Base-by-base conservation (phyloP, 2,113 vertebrate genomes). In the Dipodomys spectabilis region DNA sequence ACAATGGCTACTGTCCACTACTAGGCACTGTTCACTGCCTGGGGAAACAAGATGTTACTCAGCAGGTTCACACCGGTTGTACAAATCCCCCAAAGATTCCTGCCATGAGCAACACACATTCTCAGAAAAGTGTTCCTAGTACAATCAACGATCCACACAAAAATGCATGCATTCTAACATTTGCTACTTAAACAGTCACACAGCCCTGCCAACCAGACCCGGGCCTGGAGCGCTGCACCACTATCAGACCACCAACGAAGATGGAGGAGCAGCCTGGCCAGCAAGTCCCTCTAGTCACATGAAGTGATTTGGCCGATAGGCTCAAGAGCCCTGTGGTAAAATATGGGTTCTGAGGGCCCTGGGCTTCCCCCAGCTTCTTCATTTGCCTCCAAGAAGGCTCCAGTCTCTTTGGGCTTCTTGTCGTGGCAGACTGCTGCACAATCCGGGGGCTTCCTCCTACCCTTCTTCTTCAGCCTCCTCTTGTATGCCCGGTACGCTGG, bases 401-500 rank as follows among this genome's bases (percentile, higher is more conserved):
- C 23, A 6, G 85, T 79, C 82, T 96, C 95, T 25, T 45, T 74
- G 22, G 84, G 22, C 7, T 68, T 73, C 86, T 28, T 86, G 22
- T 67, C 28, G 0, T 0, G 35, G 22, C 23, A 20, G 25, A 19
- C 69, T 22, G 93, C 90, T 39, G 27, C 44, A 53, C 74, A 49
- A 2, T 10, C 72, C 0, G 53, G 23, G 9, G n/a, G 67, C 62
- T 39, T 84, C 19, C 69, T 88, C 64, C 86, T 74, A 2, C 18
- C 44, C 49, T 69, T 95, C 15, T 68, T 89, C 75, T 88, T 94
- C 88, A 68, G 0, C 45, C 73, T 92, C 89, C 93, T 92, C 90
- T 97, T 97, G 81, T 97, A 97, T 1, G 82, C 64, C 94, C 97
- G 98, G 90, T 97, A 98, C 1, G 81, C 97, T 98, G 82, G 25